These are phyloP conservation scores for Pseudomyrmex pallidus DNA, from an alignment of 1,140 invertebrate genomes.

Conservation along the genomic window DNA sequence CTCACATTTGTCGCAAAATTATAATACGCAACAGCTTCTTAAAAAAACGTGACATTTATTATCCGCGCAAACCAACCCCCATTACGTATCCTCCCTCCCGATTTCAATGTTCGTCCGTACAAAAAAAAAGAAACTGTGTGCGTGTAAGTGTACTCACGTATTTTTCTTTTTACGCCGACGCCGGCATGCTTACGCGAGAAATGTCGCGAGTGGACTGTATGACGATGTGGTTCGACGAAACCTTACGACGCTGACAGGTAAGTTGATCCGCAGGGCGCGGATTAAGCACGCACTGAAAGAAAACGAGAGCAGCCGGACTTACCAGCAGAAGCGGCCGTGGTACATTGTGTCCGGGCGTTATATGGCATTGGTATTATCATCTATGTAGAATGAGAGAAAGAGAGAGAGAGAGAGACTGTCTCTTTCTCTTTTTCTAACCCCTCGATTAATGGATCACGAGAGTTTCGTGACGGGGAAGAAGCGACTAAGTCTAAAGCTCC, in stretches of 20 bases:
- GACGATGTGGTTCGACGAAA: constrained; percentile 47
- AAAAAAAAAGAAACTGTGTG: not conserved
- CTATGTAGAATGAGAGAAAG: not conserved
- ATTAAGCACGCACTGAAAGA: constrained; percentile 61
- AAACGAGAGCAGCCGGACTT: not conserved
- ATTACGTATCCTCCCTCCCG: too few species aligned
- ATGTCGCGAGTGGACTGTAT: not conserved
- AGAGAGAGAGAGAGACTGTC: not conserved
- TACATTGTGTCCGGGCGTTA: constrained; percentile 49
- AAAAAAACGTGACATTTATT: not conserved
- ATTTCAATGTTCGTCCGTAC: not conserved
- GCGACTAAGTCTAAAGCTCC: constrained; percentile 10
- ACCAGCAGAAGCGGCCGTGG: not conserved
- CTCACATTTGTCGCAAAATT: not conserved
- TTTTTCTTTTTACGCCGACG: not conserved
- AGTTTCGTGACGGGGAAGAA: not conserved
- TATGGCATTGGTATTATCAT: constrained; percentile 25
- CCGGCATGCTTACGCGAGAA: constrained; percentile 1
- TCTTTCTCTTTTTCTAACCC: constrained; percentile 47
- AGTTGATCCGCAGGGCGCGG: constrained; percentile 50
- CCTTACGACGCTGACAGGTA: constrained; percentile 59
- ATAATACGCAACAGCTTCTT: not conserved
- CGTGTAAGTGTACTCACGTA: constrained; percentile 13
- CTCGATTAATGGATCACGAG: constrained; percentile 51
- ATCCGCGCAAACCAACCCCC: too few species aligned